These are phyloP conservation scores for Eucriotettix oculatus DNA, from an alignment of 2,888 invertebrate genomes.

Conservation along the genomic window DNA sequence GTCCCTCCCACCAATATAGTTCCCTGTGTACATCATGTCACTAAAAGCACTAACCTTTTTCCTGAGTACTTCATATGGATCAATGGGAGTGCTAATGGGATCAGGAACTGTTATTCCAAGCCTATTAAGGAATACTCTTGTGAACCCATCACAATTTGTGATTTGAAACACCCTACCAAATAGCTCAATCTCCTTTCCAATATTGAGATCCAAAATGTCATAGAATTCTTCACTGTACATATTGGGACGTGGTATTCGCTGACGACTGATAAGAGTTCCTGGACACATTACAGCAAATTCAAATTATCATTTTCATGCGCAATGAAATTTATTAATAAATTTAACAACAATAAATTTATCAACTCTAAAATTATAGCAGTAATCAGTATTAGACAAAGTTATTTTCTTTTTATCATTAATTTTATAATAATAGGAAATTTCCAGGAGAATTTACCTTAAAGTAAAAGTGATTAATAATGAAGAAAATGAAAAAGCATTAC, in stretches of 20 bases:
- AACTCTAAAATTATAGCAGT: not conserved
- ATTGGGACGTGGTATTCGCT: slow-evolving; percentile 59
- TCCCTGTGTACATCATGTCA: too few relatives aligned
- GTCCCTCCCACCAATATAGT: too few relatives aligned
- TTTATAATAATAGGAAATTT: too few relatives aligned
- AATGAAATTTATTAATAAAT: not conserved
- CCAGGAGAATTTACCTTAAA: too few relatives aligned
- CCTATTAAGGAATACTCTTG: slow-evolving; percentile 65
- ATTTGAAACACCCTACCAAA: slow-evolving; percentile 70
- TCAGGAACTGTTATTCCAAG: slow-evolving; percentile 72
- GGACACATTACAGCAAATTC: not conserved
- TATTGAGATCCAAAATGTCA: slow-evolving; percentile 73
- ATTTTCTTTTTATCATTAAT: too few relatives aligned
- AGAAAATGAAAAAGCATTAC: not conserved
- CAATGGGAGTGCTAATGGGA: slow-evolving; percentile 36
- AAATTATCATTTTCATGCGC: too few relatives aligned
- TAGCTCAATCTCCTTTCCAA: slow-evolving; percentile 62
- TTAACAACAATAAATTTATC: not conserved
- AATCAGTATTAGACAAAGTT: too few relatives aligned
- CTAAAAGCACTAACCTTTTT: slow-evolving; percentile 16
- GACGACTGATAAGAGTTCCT: slow-evolving; percentile 68
- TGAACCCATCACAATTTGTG: slow-evolving; percentile 73
- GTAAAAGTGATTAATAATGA: too few relatives aligned
- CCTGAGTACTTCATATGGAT: slow-evolving; percentile 21
- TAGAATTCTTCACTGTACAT: slow-evolving; percentile 60